phyloP scores from a whole-genome alignment of 2,113 vertebrate genomes.

The Fulica atra region DNA sequence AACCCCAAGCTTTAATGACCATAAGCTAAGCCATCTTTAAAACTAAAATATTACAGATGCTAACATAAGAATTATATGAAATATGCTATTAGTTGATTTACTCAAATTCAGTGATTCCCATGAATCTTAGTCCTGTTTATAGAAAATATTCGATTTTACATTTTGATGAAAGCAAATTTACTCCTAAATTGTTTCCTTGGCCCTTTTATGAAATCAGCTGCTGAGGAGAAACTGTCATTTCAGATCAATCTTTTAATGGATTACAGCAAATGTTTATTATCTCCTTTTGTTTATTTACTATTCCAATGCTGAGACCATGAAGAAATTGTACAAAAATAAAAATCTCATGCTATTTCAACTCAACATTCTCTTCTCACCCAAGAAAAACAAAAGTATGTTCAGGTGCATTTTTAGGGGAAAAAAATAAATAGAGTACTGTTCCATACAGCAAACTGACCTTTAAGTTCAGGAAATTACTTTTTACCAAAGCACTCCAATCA shows the following conservation, averaged over 20 bases:
- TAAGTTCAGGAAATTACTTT: neutral
- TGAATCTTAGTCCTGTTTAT: neutral
- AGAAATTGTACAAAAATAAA: neutral
- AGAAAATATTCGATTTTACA: neutral
- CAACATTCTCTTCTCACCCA: neutral
- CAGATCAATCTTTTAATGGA: neutral
- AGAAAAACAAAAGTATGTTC: neutral
- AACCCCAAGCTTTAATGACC: neutral
- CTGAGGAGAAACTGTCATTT: neutral
- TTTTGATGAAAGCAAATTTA: neutral
- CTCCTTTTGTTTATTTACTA: neutral
- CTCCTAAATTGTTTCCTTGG: neutral
- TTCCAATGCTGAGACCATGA: neutral
- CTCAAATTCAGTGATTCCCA: neutral
- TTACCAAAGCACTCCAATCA: neutral
- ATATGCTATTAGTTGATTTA: neutral
- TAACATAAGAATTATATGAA: neutral
- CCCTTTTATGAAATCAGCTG: neutral
- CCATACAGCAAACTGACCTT: neutral
- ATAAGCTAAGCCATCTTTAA: neutral
- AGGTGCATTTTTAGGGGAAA: neutral
- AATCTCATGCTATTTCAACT: neutral
- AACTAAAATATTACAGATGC: neutral
- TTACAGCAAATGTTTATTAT: neutral
- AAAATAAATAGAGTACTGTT: neutral